Evolutionary conservation across 2,797 vertebrate genomes (phyloP), one percentile per base, ranked within the genome.

Genomic region (Salmo trutta): DNA sequence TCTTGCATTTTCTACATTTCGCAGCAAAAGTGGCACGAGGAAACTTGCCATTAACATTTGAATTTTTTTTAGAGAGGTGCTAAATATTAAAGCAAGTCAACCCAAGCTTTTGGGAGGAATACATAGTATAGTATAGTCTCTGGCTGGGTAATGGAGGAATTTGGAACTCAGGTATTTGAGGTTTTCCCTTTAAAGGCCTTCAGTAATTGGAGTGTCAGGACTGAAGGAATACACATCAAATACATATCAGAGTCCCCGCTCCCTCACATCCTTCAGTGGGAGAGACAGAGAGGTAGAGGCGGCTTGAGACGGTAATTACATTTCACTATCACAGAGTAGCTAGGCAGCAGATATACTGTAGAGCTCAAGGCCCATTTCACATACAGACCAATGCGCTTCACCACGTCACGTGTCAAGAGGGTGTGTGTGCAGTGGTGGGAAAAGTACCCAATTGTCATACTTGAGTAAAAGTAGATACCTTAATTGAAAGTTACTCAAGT

Each of bases 201-300:
- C 75, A 77, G 85, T 93, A 94, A 93, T 93, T 93, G 88, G 88
- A 89, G 84, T 88, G 90, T 90, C 88, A 80, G 86, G 78, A 82
- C 82, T 87, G 84, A 86, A 89, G 84, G 82, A 82, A 85, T 85
- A 84, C 82, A 86, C 90, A 92, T 88, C 83, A 93, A 91, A 91
- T 84, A 73, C 79, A 86, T 83, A 86, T 91, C 83, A 86, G 81
- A 87, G 78, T 82, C 75, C 33, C 77, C 1, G 12, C 79, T 82
- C 81, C 73, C 78, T 89, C 81, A 82, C 79, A 77, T 87, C 85
- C 84, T 62, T 86, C 82, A 31, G 65, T 85, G 12, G 80, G 76
- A 62, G 84, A 21, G 56, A 21, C 52, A 19, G 27, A 80, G 79
- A 77, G 56, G 77, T 78, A 88, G 82, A 79, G 75, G 82, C 71